Evolutionary conservation across 2,797 vertebrate genomes (phyloP), one percentile per base, ranked within the genome.

Genomic region (Chloroceryle inda): DNA sequence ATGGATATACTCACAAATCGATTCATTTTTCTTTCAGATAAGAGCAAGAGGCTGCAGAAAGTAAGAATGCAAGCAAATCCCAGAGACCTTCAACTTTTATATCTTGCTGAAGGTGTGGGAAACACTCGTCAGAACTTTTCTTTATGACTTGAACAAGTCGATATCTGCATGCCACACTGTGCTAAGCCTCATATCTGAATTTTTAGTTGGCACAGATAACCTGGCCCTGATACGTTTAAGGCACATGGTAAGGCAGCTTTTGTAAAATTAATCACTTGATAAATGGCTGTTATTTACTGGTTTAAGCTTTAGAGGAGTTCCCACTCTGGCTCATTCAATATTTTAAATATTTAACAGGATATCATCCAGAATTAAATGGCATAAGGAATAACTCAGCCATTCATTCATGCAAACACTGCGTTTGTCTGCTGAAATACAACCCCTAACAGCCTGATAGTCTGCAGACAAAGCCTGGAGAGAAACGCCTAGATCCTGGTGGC

Each of bases 121-220:
- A 97, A 94, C 84, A 93, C 88, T 94, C 74, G 71, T 89, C 81
- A 90, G 83, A 86, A 90, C 38, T 92, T 85, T 81, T 72, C 84
- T 45, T 88, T 47, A 16, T 92, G 84, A 73, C 74, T 76, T 5
- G 20, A 80, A 38, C 55, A 33, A 77, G 61, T 76, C 82, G 42
- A 0, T 97, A 98, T 97, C 97, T 96, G 19, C 29, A 9, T 44
- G 92, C 76, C 97, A 92, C 94, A 40, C 97, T 85, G 73, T 26
- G 44, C 91, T 88, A 98, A 97, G 96, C 62, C 66, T 75, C 73
- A 68, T 98, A 98, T 98, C 96, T 71, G 94, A 74, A 61, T 96
- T 92, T 92, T 90, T 92, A 93, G 85, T 53, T 77, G 80, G 91
- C 20, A 74, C 59, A 96, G 89, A 89, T 96, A 97, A 94, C 92